phyloP scores from a whole-genome alignment of 2,113 vertebrate genomes.

The Myrmophylax atrothorax region DNA sequence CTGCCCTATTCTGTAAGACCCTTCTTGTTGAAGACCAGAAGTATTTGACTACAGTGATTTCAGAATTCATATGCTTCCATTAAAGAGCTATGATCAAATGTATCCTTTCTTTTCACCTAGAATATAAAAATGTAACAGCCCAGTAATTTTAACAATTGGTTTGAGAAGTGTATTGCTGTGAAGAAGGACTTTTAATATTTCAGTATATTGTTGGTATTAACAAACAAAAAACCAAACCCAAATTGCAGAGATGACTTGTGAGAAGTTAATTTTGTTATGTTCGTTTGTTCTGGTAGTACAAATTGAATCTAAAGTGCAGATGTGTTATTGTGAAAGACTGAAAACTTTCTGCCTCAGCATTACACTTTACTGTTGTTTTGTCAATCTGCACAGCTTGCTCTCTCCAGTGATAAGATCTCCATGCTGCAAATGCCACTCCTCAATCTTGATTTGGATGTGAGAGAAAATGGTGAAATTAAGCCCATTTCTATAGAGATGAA shows the following conservation, averaged over 20 bases:
- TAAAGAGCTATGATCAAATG: not conserved
- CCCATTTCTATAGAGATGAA: conserved; percentile 89
- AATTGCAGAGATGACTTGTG: not conserved
- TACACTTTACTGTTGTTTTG: not conserved
- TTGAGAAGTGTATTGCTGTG: not conserved
- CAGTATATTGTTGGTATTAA: not conserved
- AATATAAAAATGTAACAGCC: not conserved
- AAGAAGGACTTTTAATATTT: not conserved
- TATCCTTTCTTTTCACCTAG: not conserved
- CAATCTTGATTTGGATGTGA: conserved; percentile 88
- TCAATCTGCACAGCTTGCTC: conserved; percentile 80
- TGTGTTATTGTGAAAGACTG: not conserved
- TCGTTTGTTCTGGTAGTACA: not conserved
- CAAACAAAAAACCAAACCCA: not conserved
- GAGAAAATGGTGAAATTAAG: conserved; percentile 79
- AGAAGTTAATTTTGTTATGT: not conserved
- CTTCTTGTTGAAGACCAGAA: not conserved
- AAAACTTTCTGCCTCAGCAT: not conserved
- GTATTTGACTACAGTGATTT: not conserved
- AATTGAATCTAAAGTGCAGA: not conserved
- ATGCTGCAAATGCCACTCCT: conserved; percentile 90
- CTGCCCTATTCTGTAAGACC: not conserved
- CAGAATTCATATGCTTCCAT: not conserved
- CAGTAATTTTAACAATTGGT: not conserved
- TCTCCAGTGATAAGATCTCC: conserved; percentile 96